phyloP scores from a whole-genome alignment of 2,113 vertebrate genomes.

The Corydoras sp. region DNA sequence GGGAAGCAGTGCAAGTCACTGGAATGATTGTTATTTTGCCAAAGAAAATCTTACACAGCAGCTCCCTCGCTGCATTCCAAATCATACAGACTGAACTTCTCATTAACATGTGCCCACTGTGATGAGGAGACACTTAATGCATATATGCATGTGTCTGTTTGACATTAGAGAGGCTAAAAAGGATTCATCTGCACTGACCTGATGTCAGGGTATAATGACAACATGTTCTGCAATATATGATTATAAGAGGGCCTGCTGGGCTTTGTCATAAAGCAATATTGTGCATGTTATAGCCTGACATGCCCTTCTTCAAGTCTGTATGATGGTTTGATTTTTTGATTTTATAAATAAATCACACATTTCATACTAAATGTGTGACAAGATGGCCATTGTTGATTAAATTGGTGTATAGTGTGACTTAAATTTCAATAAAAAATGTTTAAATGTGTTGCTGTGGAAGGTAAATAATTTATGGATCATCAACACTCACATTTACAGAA shows the following conservation, averaged over 20 bases:
- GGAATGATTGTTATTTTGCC: too few relatives aligned
- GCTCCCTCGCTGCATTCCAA: conserved; percentile 10
- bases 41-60: too few relatives aligned
- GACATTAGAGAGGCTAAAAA: conserved; percentile 7
- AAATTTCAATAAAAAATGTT: too few relatives aligned
- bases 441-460: too few relatives aligned
- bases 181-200: conserved; percentile 6
- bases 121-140: conserved; percentile 1
- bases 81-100: conserved; percentile 23
- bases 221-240: conserved; percentile 6
- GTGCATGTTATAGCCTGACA: background rate
- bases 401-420: too few relatives aligned
- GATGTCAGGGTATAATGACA: background rate
- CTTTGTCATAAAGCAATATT: conserved; percentile 1
- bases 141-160: conserved; percentile 24
- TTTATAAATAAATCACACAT: too few relatives aligned
- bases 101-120: conserved; percentile 28
- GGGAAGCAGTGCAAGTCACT: too few relatives aligned
- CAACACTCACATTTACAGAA: too few relatives aligned
- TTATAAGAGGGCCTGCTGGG: background rate
- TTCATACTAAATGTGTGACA: too few relatives aligned
- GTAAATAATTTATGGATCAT: too few relatives aligned
- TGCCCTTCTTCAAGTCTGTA: background rate
- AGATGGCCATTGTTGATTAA: too few relatives aligned
- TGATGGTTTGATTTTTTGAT: too few relatives aligned